Evolutionary conservation across 2,113 vertebrate genomes (phyloP).

Genomic region (Phrynosoma blainvillii): DNA sequence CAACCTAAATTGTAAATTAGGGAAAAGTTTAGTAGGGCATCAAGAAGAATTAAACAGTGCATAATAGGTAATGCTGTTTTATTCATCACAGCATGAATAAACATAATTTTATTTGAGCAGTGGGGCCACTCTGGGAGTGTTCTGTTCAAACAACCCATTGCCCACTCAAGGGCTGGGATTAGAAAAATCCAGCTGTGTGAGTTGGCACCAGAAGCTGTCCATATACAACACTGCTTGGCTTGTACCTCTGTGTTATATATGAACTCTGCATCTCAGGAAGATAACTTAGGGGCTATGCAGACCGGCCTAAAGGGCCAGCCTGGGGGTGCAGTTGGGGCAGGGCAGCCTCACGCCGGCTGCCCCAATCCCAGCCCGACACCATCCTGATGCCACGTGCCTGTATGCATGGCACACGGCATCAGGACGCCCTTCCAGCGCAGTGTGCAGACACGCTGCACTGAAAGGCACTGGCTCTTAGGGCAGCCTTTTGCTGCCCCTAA

Average conservation of each 20-base stretch:
- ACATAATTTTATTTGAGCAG: constrained; percentile 2
- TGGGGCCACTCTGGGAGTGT: neutral
- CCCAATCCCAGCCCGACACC: too few relatives aligned
- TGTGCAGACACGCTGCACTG: too few relatives aligned
- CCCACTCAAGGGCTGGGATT: neutral
- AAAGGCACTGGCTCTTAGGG: too few relatives aligned
- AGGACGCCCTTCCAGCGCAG: too few relatives aligned
- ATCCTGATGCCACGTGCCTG: too few relatives aligned
- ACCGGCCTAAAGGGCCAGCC: too few relatives aligned
- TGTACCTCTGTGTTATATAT: neutral
- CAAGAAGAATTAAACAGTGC: neutral
- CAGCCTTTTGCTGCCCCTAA: too few relatives aligned
- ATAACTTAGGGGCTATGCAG: too few relatives aligned
- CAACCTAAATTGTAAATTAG: constrained; percentile 24
- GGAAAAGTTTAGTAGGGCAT: constrained; percentile 4
- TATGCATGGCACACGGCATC: too few relatives aligned
- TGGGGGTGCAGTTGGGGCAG: too few relatives aligned
- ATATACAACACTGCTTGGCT: neutral
- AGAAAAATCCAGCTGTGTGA: neutral
- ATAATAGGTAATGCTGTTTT: neutral
- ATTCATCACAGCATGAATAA: neutral
- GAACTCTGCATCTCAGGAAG: too few relatives aligned
- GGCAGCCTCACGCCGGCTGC: too few relatives aligned
- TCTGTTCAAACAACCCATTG: neutral
- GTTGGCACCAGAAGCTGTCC: neutral